Conservation (phyloP, 2,888 invertebrate genomes). For the Oasisia sp. region DNA sequence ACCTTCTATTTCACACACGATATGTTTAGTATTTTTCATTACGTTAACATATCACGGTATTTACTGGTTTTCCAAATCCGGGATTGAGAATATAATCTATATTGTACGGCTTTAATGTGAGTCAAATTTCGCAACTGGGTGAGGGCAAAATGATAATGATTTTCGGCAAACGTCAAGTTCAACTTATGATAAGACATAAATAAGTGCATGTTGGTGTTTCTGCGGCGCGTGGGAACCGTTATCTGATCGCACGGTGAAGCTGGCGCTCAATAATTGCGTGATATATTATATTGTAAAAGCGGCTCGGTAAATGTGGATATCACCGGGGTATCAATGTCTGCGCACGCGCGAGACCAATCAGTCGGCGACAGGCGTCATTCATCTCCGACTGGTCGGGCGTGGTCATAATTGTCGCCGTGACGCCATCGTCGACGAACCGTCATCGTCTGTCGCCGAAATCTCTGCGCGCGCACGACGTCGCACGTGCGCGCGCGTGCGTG, state of each 20-base stretch:
- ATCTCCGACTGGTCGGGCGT: background rate
- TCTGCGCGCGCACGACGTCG: background rate
- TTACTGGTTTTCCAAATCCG: background rate
- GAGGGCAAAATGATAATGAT: background rate
- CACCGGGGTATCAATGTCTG: constrained; percentile 3
- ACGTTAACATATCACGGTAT: background rate
- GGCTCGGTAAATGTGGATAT: background rate
- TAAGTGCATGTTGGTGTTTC: background rate
- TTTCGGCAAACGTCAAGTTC: background rate
- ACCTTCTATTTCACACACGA: too few species aligned
- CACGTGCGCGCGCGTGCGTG: background rate
- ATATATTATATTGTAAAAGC: constrained; percentile 10
- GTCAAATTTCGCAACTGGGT: background rate
- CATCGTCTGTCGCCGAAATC: background rate
- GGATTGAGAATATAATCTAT: background rate
- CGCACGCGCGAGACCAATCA: constrained; percentile 11
- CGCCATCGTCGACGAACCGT: background rate
- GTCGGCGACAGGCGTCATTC: background rate
- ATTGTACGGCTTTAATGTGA: background rate
- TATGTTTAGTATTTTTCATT: background rate
- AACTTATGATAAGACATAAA: background rate
- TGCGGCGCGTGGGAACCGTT: background rate
- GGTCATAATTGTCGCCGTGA: background rate
- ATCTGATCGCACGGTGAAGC: constrained; percentile 10
- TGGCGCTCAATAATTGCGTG: constrained; percentile 3